Evolutionary conservation across 2,113 vertebrate species (phyloP), one percentile per base, ranked within the genome.

Genomic region (Callithrix jacchus): DNA sequence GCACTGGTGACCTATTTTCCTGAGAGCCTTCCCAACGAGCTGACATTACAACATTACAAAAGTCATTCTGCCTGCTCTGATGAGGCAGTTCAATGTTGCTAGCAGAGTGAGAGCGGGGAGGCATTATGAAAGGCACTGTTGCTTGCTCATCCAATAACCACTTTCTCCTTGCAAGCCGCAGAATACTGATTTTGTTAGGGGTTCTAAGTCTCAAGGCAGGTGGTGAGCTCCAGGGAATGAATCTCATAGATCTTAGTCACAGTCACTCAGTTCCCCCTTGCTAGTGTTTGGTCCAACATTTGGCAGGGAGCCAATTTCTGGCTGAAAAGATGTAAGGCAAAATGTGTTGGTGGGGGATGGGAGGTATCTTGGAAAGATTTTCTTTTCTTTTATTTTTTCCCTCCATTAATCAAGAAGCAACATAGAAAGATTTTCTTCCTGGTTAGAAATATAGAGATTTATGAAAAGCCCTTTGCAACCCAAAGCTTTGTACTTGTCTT

Each of bases 391-490:
- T 27, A n/a, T 27, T 27, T 30, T 32, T 14, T 6, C 56, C 61
- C 61, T 64, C 27, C 27, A 6, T 12, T 64, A 64, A 64, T 30
- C 61, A 64, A 64, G 61, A 64, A 64, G 27, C 61, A 64, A 27
- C 61, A 14, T 2, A 6, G 27, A 64, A 14, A 64, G 12, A 56
- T 49, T 80, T 91, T 85, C 35, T 52, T 93, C 20, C 61, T 87
- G n/a, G 56, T 74, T 64, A n/a, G 95, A 96, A 95, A n/a, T 45
- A 56, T 18, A 94, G 47, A 89, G 25, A 85, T 40, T 84, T 96
- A 6, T 45, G 23, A 76, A 49, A 94, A 79, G 4, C 0, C 20
- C 21, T 54, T 91, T 54, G 54, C 52, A 35, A 12, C 52, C 14
- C 64, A 70, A 71, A 81, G 11, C 47, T 73, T 92, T 87, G 17